phyloP scores from a whole-genome alignment of 30 jellyfish, hydroid and myxozoan genomes.

The Pseudorhiza aurosa region DNA sequence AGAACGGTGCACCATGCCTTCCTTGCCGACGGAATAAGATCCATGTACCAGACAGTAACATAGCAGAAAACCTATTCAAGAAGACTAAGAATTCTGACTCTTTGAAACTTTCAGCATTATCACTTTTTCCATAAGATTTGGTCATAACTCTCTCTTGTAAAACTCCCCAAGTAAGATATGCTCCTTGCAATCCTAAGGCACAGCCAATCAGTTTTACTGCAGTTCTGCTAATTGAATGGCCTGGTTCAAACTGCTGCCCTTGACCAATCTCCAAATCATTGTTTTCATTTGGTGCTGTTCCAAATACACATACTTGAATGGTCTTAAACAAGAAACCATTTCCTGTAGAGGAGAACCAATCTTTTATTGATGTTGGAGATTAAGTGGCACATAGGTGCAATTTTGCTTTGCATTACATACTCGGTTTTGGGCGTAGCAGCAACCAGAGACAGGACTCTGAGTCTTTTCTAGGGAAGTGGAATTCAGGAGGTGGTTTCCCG shows the following conservation, averaged over 20 bases:
- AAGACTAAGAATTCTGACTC: constrained; percentile 93
- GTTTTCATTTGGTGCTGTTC: constrained; percentile 22
- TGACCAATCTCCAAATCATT: constrained; percentile 17
- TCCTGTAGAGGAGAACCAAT: constrained; percentile 34
- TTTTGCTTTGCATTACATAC: too few relatives aligned
- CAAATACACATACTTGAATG: constrained; percentile 83
- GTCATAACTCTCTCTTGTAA: constrained; percentile 97
- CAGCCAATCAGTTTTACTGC: constrained; percentile 60
- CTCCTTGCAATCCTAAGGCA: constrained; percentile 77
- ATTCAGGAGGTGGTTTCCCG: too few relatives aligned
- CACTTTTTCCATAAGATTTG: constrained; percentile 75
- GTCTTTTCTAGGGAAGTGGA: too few relatives aligned
- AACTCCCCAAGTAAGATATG: constrained; percentile 98
- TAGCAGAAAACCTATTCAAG: constrained; percentile 87
- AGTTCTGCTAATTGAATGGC: constrained; percentile 10
- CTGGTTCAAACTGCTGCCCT: background rate
- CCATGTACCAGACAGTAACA: constrained; percentile 71
- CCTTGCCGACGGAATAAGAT: constrained; percentile 64
- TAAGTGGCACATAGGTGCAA: too few relatives aligned
- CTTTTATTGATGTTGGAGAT: too few relatives aligned
- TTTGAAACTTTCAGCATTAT: constrained; percentile 57
- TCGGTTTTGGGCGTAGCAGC: too few relatives aligned
- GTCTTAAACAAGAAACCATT: constrained; percentile 59
- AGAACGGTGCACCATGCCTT: constrained; percentile 83
- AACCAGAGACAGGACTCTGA: too few relatives aligned